Conservation (phyloP, 2,888 invertebrate genomes). For the Fragum whitleyi region DNA sequence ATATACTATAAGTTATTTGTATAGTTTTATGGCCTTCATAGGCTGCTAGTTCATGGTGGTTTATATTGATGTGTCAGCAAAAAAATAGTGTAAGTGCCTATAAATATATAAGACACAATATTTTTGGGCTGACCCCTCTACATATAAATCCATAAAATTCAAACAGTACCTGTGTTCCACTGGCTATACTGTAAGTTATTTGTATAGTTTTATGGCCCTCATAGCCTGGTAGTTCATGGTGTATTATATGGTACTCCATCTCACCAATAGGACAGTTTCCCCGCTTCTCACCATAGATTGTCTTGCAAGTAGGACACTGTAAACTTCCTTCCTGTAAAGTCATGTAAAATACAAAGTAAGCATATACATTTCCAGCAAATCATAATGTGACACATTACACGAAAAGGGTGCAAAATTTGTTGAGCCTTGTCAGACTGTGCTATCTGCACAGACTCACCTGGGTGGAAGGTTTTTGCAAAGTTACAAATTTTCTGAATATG, state of each 20-base stretch:
- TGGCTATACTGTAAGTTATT: slow-evolving; percentile 94
- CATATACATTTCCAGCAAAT: too few species aligned
- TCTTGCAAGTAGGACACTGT: slow-evolving; percentile 94
- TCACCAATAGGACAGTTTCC: slow-evolving; percentile 90
- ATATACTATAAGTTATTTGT: slow-evolving; percentile 94
- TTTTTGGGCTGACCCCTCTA: too few species aligned
- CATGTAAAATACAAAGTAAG: not conserved
- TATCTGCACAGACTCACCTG: too few species aligned
- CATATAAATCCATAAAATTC: too few species aligned
- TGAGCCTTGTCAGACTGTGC: too few species aligned
- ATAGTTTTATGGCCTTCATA: slow-evolving; percentile 90
- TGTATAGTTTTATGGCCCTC: slow-evolving; percentile 91
- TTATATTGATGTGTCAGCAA: slow-evolving; percentile 40
- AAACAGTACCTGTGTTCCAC: slow-evolving; percentile 90
- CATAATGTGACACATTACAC: too few species aligned
- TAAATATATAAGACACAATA: too few species aligned
- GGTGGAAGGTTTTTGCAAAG: too few species aligned
- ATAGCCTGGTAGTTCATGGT: slow-evolving; percentile 88
- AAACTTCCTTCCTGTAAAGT: slow-evolving; percentile 89
- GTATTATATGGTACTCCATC: slow-evolving; percentile 81
- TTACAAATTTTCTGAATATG: too few species aligned
- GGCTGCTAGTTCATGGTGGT: slow-evolving; percentile 88
- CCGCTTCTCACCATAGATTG: slow-evolving; percentile 92
- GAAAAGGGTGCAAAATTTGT: too few species aligned
- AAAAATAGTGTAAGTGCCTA: too few species aligned